Base-by-base conservation (phyloP, 2,797 vertebrate species). In the Oreonectes daqikongensis region DNA sequence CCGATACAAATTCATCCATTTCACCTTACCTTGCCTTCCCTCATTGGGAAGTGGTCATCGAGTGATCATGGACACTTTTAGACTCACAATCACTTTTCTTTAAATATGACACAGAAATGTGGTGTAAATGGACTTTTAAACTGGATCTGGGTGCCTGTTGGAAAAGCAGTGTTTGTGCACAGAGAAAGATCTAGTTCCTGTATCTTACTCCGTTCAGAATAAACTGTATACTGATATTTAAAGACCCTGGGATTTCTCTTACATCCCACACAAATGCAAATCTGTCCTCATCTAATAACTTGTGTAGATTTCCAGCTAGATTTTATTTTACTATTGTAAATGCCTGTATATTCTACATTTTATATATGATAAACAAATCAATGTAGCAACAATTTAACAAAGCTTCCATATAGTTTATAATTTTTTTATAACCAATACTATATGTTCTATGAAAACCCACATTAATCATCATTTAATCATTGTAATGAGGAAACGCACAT, bases 141-240 rank as follows among this genome's bases (percentile, higher is more conserved):
- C 70, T 69, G 50, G 75, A 78, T 81, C 15, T 22, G n/a, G 77
- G 80, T 83, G 70, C 85, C 77, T 59, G 52, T 65, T 79, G 63
- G 60, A 84, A 71, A 81, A 84, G 79, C 84, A 79, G 83, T 81
- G 79, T 87, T 80, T 85, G 82, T 84, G 72, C 79, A 82, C 80
- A 83, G 82, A 83, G 82, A 82, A 87, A 83, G 72, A 83, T 85
- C 57, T 68, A 69, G 80, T 65, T 76, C 65, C 79, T 59, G 78
- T 78, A 87, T 87, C 75, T 86, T 86, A 76, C 85, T 50, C 79
- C 86, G 84, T 86, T 84, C 65, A 80, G 81, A 88, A 82, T 80
- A 72, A 84, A 88, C 75, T 69, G 78, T 81, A 81, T 73, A 81
- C 77, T 82, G 28, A 84, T 70, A 80, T 81, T 67, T 20, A 76